Conservation (phyloP, 92 coral and sea anemone genomes). For the Scolanthus callimorphus region DNA sequence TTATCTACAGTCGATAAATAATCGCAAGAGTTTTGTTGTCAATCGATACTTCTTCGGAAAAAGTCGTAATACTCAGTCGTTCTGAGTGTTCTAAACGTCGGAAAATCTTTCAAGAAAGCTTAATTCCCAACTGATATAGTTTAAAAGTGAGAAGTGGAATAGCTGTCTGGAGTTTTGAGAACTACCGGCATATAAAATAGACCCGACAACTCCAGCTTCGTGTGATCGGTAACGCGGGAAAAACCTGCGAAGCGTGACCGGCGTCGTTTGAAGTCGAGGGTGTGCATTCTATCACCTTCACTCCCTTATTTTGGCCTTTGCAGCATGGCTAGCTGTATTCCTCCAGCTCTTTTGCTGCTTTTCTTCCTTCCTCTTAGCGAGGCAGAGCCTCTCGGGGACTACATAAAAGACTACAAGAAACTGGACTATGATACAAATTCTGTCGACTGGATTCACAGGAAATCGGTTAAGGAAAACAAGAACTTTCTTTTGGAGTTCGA, state of each 20-base stretch:
- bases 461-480: conserved; percentile 47
- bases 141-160: no score
- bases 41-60: no score
- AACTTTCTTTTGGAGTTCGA: conserved; percentile 64
- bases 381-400: conserved; percentile 40
- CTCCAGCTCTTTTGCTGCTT: conserved; percentile 20
- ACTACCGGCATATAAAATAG: no score
- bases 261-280: conserved; percentile 40
- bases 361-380: conserved; percentile 17
- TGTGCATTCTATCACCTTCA: not conserved
- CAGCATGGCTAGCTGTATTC: conserved; percentile 13
- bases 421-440: conserved; percentile 55
- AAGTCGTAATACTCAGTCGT: no score
- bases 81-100: no score
- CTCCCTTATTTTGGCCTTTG: not conserved
- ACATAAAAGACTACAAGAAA: conserved; percentile 66
- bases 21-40: no score
- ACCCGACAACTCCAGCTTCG: no score
- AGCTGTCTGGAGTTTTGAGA: no score
- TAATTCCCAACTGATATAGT: no score
- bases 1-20: no score
- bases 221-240: no score
- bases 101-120: no score
- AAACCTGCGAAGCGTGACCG: conserved; percentile 54
- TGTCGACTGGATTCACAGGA: conserved; percentile 55